Base-by-base conservation (phyloP, 2,888 invertebrate genomes). In the Drosophila mettleri region DNA sequence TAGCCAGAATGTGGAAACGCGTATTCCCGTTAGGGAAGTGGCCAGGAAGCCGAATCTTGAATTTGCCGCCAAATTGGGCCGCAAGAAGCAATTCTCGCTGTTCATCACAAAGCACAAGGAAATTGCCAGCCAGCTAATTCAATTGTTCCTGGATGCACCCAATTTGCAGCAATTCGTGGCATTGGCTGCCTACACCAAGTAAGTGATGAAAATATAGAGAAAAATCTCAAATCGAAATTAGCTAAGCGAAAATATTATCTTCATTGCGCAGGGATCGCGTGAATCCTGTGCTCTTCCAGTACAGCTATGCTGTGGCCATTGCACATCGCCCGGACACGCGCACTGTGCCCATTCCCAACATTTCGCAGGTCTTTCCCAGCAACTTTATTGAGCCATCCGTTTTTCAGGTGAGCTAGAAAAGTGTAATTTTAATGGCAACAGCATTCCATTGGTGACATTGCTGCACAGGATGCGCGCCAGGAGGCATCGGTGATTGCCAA, bases 221-320 rank as follows among this genome's bases (percentile, higher is more conserved):
- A 0, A 1, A 4, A n/a, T 36, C 0, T 2, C 14, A n/a, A n/a
- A n/a, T n/a, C n/a, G n/a, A n/a, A n/a, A 34, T 2, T 10, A 16
- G 0, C 7, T 22, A 6, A 5, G 14, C 1, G 2, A 9, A 18
- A 22, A 18, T 24, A 8, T 5, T 14, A 9, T 10, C 0, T 0
- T 1, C 0, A 14, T 6, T 41, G 29, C 27, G 1, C 45, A 94
- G 96, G 64, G 95, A 95, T 78, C 94, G 95, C 38, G 92, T 97
- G 10, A 97, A 97, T 91, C 95, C 97, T 0, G 95, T 95, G 76
- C 91, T 97, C 74, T 97, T 96, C 92, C 95, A 96, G 91, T 97
- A 97, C 90, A 94, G 95, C 43, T 94, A 95, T 39, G 95, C 96
- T 0, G 96, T 97, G 8, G 95, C 96, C 0, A 91, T 97, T 20